Evolutionary conservation across 2,113 vertebrate genomes (phyloP).

Genomic region (Seriola quinqueradiata): DNA sequence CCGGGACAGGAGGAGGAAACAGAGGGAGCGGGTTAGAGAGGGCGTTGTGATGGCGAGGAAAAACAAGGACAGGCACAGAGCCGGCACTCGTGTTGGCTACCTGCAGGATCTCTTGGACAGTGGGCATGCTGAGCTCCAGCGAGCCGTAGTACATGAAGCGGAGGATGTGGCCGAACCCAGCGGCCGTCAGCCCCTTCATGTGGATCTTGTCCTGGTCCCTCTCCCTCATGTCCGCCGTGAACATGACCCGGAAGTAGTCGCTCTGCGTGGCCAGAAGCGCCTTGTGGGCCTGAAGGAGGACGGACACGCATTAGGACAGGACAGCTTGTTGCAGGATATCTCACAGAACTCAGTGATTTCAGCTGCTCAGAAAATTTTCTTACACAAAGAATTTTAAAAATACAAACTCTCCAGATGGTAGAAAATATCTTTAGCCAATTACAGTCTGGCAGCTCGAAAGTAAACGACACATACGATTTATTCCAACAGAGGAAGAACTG

Average conservation of each 20-base stretch:
- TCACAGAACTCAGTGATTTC: no score
- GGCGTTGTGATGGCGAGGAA: neutral
- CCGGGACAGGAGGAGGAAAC: neutral
- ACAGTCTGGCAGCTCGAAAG: neutral
- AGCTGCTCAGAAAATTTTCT: no score
- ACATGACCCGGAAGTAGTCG: constrained; percentile 99
- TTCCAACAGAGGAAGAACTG: neutral
- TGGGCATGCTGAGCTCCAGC: constrained; percentile 98
- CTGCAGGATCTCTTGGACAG: constrained; percentile 98
- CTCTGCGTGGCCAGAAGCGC: constrained; percentile 98
- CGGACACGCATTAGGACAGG: neutral
- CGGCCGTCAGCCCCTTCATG: constrained; percentile 98
- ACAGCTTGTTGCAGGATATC: no score
- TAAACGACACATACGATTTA: neutral
- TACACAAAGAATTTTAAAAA: no score
- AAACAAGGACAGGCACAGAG: neutral
- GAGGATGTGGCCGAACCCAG: constrained; percentile 97
- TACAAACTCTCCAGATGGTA: neutral
- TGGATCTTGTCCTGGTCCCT: constrained; percentile 99
- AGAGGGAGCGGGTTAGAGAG: neutral
- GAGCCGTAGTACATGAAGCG: constrained; percentile 99
- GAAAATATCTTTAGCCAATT: neutral
- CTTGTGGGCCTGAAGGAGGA: constrained; percentile 91
- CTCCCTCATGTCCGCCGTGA: constrained; percentile 99
- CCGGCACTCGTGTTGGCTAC: constrained; percentile 29